Evolutionary conservation across 1,140 invertebrate genomes (phyloP).

Genomic region (Zaprionus africanus): DNA sequence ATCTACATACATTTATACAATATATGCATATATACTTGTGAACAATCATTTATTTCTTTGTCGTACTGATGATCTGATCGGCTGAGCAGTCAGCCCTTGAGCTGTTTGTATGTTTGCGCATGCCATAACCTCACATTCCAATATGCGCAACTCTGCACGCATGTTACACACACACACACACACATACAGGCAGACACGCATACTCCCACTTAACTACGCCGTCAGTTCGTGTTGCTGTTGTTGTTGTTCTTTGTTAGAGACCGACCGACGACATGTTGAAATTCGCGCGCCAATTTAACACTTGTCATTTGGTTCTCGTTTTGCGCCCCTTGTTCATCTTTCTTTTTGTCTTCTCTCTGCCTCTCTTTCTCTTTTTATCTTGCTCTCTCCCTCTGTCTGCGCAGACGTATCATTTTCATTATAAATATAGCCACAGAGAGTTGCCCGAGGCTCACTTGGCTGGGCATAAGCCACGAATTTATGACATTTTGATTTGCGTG

Average conservation of each 20-base stretch:
- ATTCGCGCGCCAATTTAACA: conserved; percentile 80
- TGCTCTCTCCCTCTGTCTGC: conserved; percentile 5
- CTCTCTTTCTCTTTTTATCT: not conserved
- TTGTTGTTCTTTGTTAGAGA: conserved; percentile 62
- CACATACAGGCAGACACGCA: not conserved
- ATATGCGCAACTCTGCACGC: not conserved
- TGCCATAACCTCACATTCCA: not conserved
- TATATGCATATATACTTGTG: not conserved
- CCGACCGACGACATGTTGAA: conserved; percentile 75
- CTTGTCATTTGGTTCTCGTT: conserved; percentile 68
- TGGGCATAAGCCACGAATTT: conserved; percentile 79
- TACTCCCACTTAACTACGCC: conserved; percentile 24
- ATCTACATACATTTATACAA: not conserved
- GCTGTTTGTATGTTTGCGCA: not conserved
- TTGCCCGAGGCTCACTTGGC: conserved; percentile 27
- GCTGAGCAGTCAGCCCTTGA: conserved; percentile 1
- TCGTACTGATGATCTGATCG: not conserved
- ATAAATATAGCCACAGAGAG: conserved; percentile 65
- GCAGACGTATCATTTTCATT: conserved; percentile 80
- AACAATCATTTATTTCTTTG: not conserved
- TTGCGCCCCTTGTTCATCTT: conserved; percentile 14
- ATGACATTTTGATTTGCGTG: conserved; percentile 84
- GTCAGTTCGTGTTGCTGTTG: conserved; percentile 21
- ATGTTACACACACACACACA: not conserved
- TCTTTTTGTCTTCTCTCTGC: conserved; percentile 8